A percentile compares a stretch with the other conserved stretches of the same genome.
These are phyloP conservation scores for Panagrolaimus sp. DNA, from an alignment of 1,140 invertebrate species.

Conservation along the genomic window DNA sequence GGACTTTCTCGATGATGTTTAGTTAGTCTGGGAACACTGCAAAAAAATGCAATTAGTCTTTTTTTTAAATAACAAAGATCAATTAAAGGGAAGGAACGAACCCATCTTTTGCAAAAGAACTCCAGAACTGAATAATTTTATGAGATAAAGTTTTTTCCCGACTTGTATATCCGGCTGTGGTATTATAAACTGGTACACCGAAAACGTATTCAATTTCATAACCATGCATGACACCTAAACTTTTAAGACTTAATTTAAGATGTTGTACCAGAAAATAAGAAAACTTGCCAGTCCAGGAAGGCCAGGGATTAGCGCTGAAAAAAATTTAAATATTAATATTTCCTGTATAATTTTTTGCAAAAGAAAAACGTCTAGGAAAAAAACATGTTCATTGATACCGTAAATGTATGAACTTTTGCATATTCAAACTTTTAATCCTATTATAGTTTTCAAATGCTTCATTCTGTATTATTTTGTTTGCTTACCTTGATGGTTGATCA, in stretches of 20 bases:
- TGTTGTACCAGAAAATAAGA: no score
- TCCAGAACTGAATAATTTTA: conserved; percentile 52
- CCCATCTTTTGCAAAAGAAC: conserved; percentile 50
- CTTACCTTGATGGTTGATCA: conserved; percentile 48
- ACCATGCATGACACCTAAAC: conserved; percentile 86
- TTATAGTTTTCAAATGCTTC: no score
- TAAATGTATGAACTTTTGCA: not conserved
- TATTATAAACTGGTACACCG: conserved; percentile 55
- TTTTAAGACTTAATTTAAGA: no score
- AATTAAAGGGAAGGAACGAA: conserved; percentile 20
- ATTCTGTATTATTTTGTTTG: no score
- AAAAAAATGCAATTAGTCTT: conserved; percentile 16
- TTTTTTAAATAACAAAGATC: not conserved
- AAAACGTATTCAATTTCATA: conserved; percentile 73
- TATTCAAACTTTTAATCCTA: not conserved
- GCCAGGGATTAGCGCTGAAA: conserved; percentile 73
- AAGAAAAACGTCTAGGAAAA: not conserved
- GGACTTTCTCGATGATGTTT: conserved; percentile 31
- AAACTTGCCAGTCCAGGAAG: conserved; percentile 89
- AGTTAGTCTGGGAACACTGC: conserved; percentile 22
- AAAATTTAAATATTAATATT: not conserved
- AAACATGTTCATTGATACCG: not conserved
- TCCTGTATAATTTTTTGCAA: not conserved
- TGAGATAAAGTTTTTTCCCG: conserved; percentile 34
- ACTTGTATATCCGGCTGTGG: conserved; percentile 47